Evolutionary conservation across 2,113 vertebrate genomes (phyloP).

Genomic region (Anoplopoma fimbria): DNA sequence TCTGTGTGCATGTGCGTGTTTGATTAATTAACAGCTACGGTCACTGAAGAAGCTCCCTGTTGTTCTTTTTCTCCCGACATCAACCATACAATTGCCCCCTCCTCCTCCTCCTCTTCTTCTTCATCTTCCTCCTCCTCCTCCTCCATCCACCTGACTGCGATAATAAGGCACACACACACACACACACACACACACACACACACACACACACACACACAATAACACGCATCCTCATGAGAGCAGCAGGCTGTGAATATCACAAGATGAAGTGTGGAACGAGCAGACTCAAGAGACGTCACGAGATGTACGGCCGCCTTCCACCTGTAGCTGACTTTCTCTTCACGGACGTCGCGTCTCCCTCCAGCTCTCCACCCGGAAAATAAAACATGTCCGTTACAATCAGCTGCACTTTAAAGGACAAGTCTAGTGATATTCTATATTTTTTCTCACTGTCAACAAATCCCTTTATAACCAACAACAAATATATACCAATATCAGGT

Average conservation of each 20-base stretch:
- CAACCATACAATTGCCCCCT: conserved; percentile 54
- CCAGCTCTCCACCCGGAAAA: neutral
- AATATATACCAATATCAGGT: neutral
- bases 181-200: neutral
- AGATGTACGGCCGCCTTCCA: conserved; percentile 39
- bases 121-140: conserved; percentile 20
- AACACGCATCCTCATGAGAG: conserved; percentile 14
- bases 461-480: neutral
- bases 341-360: neutral
- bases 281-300: conserved; percentile 24
- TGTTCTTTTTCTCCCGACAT: conserved; percentile 69
- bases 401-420: neutral
- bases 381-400: neutral
- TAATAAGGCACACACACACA: conserved; percentile 42
- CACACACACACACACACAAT: neutral
- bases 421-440: neutral
- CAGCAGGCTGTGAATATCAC: conserved; percentile 41
- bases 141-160: conserved; percentile 63
- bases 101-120: conserved; percentile 19
- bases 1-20: conserved; percentile 40
- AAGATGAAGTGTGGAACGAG: conserved; percentile 29
- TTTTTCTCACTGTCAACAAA: neutral
- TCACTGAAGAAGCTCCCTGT: conserved; percentile 62
- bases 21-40: conserved; percentile 72
- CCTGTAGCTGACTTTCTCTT: conserved; percentile 50